phyloP scores from a whole-genome alignment of 2,113 vertebrate species.

The Emydocephalus ijimae region DNA sequence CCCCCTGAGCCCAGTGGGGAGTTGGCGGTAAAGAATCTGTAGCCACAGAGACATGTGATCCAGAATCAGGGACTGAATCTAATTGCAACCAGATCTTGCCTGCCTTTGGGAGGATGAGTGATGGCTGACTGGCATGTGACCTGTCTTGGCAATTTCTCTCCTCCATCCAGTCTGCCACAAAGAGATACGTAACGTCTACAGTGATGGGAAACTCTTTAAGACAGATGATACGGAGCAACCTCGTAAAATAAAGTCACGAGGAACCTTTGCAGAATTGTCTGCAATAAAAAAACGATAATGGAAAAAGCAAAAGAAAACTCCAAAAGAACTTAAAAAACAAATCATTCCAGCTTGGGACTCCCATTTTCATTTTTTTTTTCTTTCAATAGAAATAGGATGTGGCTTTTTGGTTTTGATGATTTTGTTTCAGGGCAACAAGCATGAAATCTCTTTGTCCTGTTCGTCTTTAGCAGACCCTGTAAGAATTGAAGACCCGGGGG shows the following conservation, averaged over 20 bases:
- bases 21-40: conserved; percentile 78
- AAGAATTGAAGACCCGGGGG: neutral
- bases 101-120: conserved; percentile 70
- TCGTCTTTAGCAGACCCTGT: conserved; percentile 14
- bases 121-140: conserved; percentile 77
- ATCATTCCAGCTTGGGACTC: conserved; percentile 60
- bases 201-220: conserved; percentile 71
- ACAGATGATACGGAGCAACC: conserved; percentile 74
- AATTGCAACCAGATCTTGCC: conserved; percentile 85
- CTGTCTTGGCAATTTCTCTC: conserved; percentile 71
- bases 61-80: conserved; percentile 73
- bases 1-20: conserved; percentile 78
- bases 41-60: conserved; percentile 70
- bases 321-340: conserved; percentile 56
- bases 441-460: neutral
- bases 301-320: conserved; percentile 74
- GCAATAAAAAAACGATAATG: conserved; percentile 80
- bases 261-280: conserved; percentile 73
- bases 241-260: conserved; percentile 80
- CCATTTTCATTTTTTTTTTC: conserved; percentile 20
- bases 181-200: conserved; percentile 80
- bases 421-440: neutral
- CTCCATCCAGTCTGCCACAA: conserved; percentile 69
- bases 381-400: conserved; percentile 18
- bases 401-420: neutral